These are phyloP conservation scores for Drosophila varians DNA, from an alignment of 1,140 invertebrate genomes.

Conservation along the genomic window DNA sequence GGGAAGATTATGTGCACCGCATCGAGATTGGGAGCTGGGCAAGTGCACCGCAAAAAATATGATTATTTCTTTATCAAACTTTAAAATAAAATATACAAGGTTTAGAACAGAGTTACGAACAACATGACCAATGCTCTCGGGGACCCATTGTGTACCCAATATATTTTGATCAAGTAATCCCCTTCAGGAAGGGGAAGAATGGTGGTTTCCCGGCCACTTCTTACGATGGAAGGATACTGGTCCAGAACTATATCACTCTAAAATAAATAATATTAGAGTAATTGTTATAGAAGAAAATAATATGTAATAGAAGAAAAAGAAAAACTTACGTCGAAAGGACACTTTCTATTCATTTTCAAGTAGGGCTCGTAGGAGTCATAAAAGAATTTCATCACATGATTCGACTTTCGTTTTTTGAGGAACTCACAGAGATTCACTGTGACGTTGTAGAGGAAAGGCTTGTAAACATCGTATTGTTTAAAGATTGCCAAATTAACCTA, in stretches of 20 bases:
- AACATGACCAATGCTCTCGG: neutral
- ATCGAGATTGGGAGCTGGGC: constrained; percentile 43
- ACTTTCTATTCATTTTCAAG: neutral
- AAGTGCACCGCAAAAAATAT: constrained; percentile 11
- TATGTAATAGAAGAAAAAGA: too few species aligned
- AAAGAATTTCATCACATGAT: neutral
- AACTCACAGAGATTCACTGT: neutral
- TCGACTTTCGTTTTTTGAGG: neutral
- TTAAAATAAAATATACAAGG: neutral
- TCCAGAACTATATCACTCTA: neutral
- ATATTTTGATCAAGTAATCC: neutral
- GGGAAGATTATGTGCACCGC: constrained; percentile 74
- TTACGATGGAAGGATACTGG: neutral
- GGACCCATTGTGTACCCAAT: neutral
- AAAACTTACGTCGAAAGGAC: too few species aligned
- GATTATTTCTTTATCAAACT: neutral
- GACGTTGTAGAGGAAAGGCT: neutral
- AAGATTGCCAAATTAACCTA: neutral
- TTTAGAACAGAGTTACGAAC: neutral
- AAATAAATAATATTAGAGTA: neutral
- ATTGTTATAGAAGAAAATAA: too few species aligned
- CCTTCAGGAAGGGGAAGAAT: neutral
- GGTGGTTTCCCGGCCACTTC: too few species aligned
- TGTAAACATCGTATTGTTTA: neutral
- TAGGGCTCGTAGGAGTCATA: neutral